Evolutionary conservation across 2,888 invertebrate species (phyloP), one percentile per base, ranked within the genome.

Genomic region (Linyphia triangularis): DNA sequence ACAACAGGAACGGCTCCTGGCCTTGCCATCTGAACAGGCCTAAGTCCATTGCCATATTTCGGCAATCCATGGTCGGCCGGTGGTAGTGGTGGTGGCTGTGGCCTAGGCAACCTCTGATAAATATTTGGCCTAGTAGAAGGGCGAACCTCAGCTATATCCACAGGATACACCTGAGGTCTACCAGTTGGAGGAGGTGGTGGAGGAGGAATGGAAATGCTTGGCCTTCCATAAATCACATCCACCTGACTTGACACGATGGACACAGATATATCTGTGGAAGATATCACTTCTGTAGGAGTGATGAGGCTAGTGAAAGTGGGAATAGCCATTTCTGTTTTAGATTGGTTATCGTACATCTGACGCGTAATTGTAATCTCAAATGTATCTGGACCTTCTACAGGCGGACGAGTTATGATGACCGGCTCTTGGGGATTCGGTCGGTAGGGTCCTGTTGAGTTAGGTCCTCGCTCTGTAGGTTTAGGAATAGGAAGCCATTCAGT

Each of bases 111-210:
- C 24, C 89, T 77, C 10, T 67, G 81, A 26, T 85, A 89, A 7
- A 79, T 28, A n/a, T 75, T 82, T 0, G 85, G 79, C 1, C 84
- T 69, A 10, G 33, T 51, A 0, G 89, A 78, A 1, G 90, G 89
- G 4, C 90, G 89, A 28, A 95, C 93, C 89, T 94, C 94, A 82
- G 95, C 94, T n/a, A 95, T 94, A 91, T 95, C 95, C 2, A 95
- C 94, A 91, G 94, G 94, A 90, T 94, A 93, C n/a, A 94, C 93
- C 91, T 93, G 94, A 0, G 94, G 94, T 90, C 94, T 93, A 9
- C 93, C 94, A 0, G 90, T 90, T 33, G 89, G 83, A 6, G 67
- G 30, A 0, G 79, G 51, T 9, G 79, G 65, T 2, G 73, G 85
- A 22, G 69, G 82, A n/a, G 77, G 81, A 28, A 61, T 65, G 2